Base-by-base conservation (phyloP, 2,888 invertebrate species). In the Gymnosoma rotundatum region DNA sequence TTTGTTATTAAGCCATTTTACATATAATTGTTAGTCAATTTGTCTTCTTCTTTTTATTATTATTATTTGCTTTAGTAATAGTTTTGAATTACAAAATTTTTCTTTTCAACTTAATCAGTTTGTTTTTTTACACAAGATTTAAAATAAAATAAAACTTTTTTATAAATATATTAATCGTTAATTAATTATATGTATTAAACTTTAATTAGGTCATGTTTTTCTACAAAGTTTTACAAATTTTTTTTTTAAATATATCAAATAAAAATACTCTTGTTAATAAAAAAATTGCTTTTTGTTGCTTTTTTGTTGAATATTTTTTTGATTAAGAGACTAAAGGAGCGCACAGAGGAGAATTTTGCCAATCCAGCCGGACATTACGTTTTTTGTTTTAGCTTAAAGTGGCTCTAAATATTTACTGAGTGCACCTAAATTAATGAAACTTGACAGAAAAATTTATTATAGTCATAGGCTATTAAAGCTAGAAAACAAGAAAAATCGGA, bases 191-290 rank as follows among this genome's bases (percentile, higher is more conserved):
- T 78, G 70, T 80, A 80, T 84, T 73, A 73, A 83, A 76, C 69
- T 84, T 60, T 84, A 82, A 52, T 64, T 84, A 81, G 84, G 64
- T 78, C 78, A 61, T 82, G 73, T 84, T 78, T 84, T 84, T 84
- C 78, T 84, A 84, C 84, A 78, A 74, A 78, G 82, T 84, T 84
- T 84, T 84, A 84, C 78, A 84, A 74, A 38, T 79, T 83, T 74
- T 84, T 78, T 84, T 70, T 78, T 5, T 5, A 32, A 80, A 66
- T 10, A 67, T 60, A 54, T 32, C 69, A 70, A 66, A 63, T 48
- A 67, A 61, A 83, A 83, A 83, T 83, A 74, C 73, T 84, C 74
- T 70, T 84, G 82, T 82, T 84, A 73, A 48, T 73, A 83, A 61
- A 80, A 75, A 61, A 14, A 36, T n/a, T 36, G 58, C 25, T 25